phyloP scores from a whole-genome alignment of 2,113 vertebrate species.

The Corythaixoides concolor region DNA sequence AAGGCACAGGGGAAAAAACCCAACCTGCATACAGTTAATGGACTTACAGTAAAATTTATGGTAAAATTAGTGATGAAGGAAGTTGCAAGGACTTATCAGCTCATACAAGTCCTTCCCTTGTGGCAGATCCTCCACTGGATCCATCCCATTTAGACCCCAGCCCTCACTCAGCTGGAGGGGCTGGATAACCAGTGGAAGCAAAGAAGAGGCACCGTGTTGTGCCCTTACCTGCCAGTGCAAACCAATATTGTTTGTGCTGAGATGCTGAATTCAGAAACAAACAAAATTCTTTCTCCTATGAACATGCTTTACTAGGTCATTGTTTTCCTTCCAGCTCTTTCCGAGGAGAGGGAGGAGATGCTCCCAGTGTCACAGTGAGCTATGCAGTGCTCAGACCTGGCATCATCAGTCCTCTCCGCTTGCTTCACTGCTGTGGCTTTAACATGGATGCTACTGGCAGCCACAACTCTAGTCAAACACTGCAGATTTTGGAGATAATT shows the following conservation, averaged over 20 bases:
- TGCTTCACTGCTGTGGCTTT: background rate
- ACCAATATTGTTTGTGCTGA: background rate
- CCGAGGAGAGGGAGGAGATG: background rate
- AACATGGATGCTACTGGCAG: fast-evolving
- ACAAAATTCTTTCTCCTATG: background rate
- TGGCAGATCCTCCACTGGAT: background rate
- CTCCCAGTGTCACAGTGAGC: background rate
- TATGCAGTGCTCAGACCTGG: background rate
- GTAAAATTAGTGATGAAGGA: background rate
- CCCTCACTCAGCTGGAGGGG: background rate
- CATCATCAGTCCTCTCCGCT: background rate
- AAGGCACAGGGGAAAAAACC: no score
- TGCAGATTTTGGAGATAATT: background rate
- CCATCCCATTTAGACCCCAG: background rate
- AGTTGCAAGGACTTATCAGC: background rate
- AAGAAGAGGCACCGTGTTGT: background rate
- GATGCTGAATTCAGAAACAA: background rate
- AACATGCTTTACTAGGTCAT: background rate
- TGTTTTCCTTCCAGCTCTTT: background rate
- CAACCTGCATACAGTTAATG: background rate
- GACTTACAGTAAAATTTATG: background rate
- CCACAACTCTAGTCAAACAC: background rate
- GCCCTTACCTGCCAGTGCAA: background rate
- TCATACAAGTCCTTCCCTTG: background rate
- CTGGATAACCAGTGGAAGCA: background rate